Base-by-base conservation (phyloP, 2,888 invertebrate species). In the Arge pagana region DNA sequence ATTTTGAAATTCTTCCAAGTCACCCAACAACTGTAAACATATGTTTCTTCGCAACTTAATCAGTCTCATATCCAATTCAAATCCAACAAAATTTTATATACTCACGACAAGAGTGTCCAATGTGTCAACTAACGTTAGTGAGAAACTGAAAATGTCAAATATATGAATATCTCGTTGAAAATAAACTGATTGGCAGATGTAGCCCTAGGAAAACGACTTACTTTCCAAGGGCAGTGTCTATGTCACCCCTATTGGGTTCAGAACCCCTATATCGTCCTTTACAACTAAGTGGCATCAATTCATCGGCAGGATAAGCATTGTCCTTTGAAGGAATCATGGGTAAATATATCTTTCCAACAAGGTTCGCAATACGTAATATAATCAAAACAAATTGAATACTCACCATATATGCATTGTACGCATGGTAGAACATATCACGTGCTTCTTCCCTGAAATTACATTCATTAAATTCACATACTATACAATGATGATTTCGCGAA, bases 231-330 rank as follows among this genome's bases (percentile, higher is more conserved):
- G 90, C 87, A 76, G 97, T 97, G 77, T 98, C 98, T 78, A 98
- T 91, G 72, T 98, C 97, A 3, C 98, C 98, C 41, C 98, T 82
- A 60, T 90, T 89, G 3, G 93, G 90, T 43, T 95, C 93, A 4
- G 92, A 83, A 4, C 95, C 96, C 64, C 95, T 82, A 77, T 88
- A 94, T 48, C 98, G 81, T 21, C 97, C 98, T 70, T 89, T 87
- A 77, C 98, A 98, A 68, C 91, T 93, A 28, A 98, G 80, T 1
- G 98, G 98, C 97, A 97, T 96, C 60, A 98, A 79, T 78, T 99
- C 98, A 80, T 98, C 98, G 13, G 97, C 97, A 48, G 98, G 98
- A 79, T 93, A 99, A 10, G 98, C 98, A 81, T 96, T 89, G 66
- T 91, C 79, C 83, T 80, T 57, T 11, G 66, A 68, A 45, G n/a